Evolutionary conservation across 2,113 vertebrate genomes (phyloP).

Genomic region (Lophochroa leadbeateri): DNA sequence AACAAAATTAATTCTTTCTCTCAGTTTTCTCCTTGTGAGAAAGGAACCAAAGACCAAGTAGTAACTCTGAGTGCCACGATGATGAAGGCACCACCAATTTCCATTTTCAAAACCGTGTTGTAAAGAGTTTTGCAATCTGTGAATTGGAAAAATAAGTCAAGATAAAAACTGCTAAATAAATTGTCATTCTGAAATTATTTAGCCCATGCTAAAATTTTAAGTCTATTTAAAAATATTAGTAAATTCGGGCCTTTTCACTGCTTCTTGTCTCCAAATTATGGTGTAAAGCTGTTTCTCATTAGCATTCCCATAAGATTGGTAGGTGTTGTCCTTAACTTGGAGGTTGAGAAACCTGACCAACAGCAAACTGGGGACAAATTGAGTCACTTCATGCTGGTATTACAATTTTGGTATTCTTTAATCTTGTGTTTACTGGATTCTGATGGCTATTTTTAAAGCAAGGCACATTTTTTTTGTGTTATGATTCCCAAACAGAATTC

Average conservation of each 20-base stretch:
- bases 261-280: background rate
- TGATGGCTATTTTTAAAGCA: background rate
- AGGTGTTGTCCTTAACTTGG: background rate
- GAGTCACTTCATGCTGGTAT: background rate
- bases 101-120: background rate
- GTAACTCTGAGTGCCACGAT: background rate
- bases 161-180: background rate
- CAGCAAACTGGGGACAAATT: background rate
- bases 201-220: background rate
- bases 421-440: background rate
- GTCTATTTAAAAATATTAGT: background rate
- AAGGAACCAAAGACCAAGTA: background rate
- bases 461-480: background rate
- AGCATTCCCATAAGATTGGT: rapidly evolving
- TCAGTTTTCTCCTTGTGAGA: background rate
- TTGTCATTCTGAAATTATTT: background rate
- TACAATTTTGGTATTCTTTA: background rate
- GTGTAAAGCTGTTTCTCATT: background rate
- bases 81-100: background rate
- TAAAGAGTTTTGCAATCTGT: background rate
- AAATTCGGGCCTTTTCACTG: background rate
- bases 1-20: background rate
- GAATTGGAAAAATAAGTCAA: background rate
- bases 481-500: background rate
- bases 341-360: background rate